Percentiles rank a stretch among this genome's conserved stretches.
Evolutionary conservation across 2,113 vertebrate genomes (phyloP).

Genomic region (Progne subis): DNA sequence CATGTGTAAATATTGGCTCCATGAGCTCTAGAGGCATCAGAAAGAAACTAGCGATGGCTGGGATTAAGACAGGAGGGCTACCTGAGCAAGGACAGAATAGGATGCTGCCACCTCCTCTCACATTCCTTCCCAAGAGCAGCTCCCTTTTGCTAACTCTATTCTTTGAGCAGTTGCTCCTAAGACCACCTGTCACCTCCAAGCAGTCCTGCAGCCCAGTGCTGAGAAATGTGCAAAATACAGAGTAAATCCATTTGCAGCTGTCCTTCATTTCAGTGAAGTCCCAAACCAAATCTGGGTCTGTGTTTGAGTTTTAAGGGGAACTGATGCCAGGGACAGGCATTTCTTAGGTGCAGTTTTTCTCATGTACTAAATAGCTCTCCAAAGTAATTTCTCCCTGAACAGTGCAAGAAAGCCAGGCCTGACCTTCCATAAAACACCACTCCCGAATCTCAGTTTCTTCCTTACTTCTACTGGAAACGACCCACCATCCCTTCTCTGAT

Average conservation of each 20-base stretch:
- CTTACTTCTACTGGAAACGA: not conserved
- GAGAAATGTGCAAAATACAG: not conserved
- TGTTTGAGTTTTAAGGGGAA: not conserved
- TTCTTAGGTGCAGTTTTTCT: not conserved
- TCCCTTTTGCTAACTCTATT: not conserved
- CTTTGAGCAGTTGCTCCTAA: not conserved
- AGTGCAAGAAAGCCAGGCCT: not conserved
- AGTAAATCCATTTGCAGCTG: not conserved
- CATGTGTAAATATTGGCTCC: not conserved
- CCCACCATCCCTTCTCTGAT: not conserved
- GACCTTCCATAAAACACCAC: not conserved
- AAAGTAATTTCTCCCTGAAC: not conserved
- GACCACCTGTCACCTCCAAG: not conserved
- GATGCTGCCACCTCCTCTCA: rapidly evolving
- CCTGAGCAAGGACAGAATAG: not conserved
- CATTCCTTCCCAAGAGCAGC: not conserved
- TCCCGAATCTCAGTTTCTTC: not conserved
- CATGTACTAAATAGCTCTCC: not conserved
- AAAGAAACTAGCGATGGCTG: not conserved
- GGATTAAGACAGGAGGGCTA: not conserved
- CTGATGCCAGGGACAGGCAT: not conserved
- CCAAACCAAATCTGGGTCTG: not conserved
- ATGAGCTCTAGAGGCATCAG: not conserved
- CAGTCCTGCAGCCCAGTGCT: not conserved
- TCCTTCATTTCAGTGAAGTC: not conserved